Evolutionary conservation across 2,888 invertebrate genomes (phyloP), one percentile per base, ranked within the genome.

Genomic region (Anorthoa munda): DNA sequence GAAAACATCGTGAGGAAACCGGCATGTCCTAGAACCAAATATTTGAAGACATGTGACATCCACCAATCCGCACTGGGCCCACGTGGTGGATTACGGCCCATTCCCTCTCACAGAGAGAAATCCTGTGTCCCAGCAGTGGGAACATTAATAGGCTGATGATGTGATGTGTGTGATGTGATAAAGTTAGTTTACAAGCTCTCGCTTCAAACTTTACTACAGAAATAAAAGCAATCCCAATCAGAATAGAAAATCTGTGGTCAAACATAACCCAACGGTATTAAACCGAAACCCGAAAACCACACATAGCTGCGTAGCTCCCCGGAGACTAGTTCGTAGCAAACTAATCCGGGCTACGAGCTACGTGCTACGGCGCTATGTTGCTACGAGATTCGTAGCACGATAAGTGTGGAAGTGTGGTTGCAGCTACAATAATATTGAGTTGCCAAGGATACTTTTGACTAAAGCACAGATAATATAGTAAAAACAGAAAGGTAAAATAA

Each of bases 301-400:
- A 79, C 73, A 73, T 75, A 53, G 59, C 79, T 55, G 53, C 75
- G 79, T 79, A 75, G 79, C 73, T 53, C 79, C 75, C 72, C n/a
- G 0, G 75, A 79, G 75, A 48, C 48, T 26, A 13, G 21, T 73
- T 79, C 73, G 75, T 75, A 79, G 79, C 50, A 55, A 79, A 50
- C 79, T 61, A 75, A 75, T 75, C 79, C 55, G 39, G 26, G 60
- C 79, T 79, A 66, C 55, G 66, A 26, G 50, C 26, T 61, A 60
- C 60, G 45, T 21, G 53, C 53, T 53, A 46, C 51, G 75, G 13
- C 13, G 39, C n/a, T 39, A 74, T 53, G 66, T 56, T 7, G 63
- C 45, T 74, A 72, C 72, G 75, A 72, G 31, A 3, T 53, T 56
- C 46, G 72, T 72, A 75, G 72, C 23, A 18, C 26, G 46, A 39